Percentiles rank a stretch among this genome's conserved stretches.
Conservation (phyloP, 2,797 vertebrate genomes). For the Intellagama lesueurii region DNA sequence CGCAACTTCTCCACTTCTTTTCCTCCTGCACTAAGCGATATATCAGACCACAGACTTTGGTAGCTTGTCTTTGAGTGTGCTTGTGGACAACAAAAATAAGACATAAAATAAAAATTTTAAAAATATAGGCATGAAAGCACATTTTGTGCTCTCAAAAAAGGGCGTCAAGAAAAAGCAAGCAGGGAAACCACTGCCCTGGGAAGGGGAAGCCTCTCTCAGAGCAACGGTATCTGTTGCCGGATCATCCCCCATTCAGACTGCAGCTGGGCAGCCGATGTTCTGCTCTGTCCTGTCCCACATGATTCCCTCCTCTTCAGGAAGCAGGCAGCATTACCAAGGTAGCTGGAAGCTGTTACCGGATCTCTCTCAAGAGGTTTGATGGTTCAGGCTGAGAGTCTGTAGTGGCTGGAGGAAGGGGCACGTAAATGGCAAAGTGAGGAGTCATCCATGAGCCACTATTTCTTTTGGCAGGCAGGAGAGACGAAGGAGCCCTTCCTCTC, state of each 20-base stretch:
- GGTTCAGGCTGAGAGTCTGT: not conserved
- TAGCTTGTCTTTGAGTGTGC: not conserved
- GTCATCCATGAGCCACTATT: constrained; percentile 14
- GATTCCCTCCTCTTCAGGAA: constrained; percentile 23
- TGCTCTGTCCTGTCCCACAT: not conserved
- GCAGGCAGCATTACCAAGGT: constrained; percentile 11
- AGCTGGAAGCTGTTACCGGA: constrained; percentile 9
- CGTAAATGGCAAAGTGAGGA: not conserved
- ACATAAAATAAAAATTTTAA: too few species aligned
- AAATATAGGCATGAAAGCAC: not conserved
- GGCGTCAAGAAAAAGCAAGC: not conserved
- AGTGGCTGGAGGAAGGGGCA: not conserved
- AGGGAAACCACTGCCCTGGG: not conserved
- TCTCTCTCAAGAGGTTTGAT: not conserved
- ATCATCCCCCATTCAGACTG: not conserved
- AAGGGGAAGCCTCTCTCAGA: not conserved
- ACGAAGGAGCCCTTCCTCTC: not conserved
- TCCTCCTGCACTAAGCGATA: not conserved
- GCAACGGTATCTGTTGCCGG: not conserved
- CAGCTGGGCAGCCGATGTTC: not conserved
- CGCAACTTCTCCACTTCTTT: not conserved
- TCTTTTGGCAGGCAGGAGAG: constrained; percentile 1
- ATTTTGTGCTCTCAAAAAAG: not conserved
- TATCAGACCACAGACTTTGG: not conserved
- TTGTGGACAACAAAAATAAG: not conserved